Evolutionary conservation across 92 coral and sea anemone genomes (phyloP).

Genomic region (Zoanthus sansibaricus): DNA sequence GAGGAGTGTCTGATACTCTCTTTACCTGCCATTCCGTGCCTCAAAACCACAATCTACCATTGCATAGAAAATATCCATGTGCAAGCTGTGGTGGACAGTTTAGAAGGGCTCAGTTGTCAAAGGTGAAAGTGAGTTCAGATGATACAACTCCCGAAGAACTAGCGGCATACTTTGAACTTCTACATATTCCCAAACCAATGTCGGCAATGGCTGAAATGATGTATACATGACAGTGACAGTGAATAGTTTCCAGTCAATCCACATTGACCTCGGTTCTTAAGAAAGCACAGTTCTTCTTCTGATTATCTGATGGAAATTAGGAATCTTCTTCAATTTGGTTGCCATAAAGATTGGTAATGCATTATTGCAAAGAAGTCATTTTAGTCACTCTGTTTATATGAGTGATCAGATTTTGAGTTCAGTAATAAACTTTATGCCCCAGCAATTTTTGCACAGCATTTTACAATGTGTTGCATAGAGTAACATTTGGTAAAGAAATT

Average conservation of each 20-base stretch:
- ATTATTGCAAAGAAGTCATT: too few relatives aligned
- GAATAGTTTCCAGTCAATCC: background rate
- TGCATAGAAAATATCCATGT: constrained; percentile 19
- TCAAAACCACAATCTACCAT: constrained; percentile 19
- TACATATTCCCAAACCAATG: constrained; percentile 98
- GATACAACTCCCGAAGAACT: constrained; percentile 98
- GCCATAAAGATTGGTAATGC: background rate
- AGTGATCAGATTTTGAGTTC: too few relatives aligned
- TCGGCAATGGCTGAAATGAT: constrained; percentile 99
- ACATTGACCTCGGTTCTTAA: background rate
- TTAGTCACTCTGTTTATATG: too few relatives aligned
- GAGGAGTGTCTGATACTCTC: constrained; percentile 15
- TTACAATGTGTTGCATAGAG: too few relatives aligned
- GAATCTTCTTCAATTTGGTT: background rate
- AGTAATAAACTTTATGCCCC: too few relatives aligned
- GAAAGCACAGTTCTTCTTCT: background rate
- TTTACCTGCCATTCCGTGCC: constrained; percentile 19
- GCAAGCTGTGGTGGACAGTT: constrained; percentile 91
- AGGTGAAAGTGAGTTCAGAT: constrained; percentile 78
- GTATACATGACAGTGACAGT: constrained; percentile 73
- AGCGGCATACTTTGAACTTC: constrained; percentile 94
- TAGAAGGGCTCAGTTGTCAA: constrained; percentile 65
- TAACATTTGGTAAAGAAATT: too few relatives aligned
- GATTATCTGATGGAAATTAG: background rate
- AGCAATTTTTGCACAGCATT: too few relatives aligned